Evolutionary conservation across 2,113 vertebrate genomes (phyloP), one percentile per base, ranked within the genome.

Genomic region (Caloenas nicobarica): DNA sequence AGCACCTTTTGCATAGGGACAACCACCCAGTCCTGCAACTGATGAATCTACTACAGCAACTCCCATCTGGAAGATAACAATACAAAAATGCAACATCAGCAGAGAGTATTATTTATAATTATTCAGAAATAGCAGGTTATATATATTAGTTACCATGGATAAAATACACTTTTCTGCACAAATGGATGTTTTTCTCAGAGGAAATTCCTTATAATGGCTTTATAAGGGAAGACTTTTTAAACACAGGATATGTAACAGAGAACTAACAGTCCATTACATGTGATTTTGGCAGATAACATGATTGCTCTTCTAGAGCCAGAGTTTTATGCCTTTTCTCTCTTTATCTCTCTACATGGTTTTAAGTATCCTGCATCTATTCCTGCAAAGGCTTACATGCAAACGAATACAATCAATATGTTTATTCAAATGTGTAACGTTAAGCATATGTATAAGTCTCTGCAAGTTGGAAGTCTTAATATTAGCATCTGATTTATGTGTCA

Each of bases 1-100:
- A 78, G 99, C 99, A 93, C 99, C 99, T 97, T 98, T 98, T 62
- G 99, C 99, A 56, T 99, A 99, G 28, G 99, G 99, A 96, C 99
- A 99, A 18, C 99, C 99, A 81, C 99, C 99, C 93, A 99, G 98
- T 73, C 99, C 99, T 11, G 99, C 98, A 54, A 99, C 99, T 13
- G 99, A 98, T 13, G 99, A 99, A 96, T 99, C 99, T 95, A 99
- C 99, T 88, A 99, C 99, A 64, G 96, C 97, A 95, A 99, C 98
- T 92, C 99, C 99, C 99, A 99, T 99, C 99, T 99, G 98, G 61
- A 97, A 98, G 97, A 95, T 1, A 97, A 97, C 81, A 95, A 71
- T 84, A 89, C 28, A 95, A 76, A 93, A 94, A 65, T 74, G 11
- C 40, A 64, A 13, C 40, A 72, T 81, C n/a, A 95, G 93, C 92